Evolutionary conservation across 2,797 vertebrate genomes (phyloP), one percentile per base, ranked within the genome.

Genomic region (Botia almorhae): DNA sequence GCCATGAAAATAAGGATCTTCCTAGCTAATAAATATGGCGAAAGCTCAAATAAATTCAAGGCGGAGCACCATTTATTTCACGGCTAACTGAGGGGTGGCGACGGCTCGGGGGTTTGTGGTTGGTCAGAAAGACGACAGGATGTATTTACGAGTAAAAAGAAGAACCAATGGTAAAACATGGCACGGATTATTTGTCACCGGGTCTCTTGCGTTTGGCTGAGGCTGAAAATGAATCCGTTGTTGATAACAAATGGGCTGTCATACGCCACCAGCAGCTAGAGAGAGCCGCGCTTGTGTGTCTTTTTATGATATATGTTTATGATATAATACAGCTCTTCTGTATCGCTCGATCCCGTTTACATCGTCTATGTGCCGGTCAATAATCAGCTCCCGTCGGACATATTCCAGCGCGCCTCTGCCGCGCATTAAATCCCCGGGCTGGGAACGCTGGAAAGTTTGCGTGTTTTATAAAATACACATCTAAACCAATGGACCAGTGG

Each of bases 381-480:
- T 85, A 77, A 75, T 76, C 84, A 82, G 75, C 75, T 68, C 78
- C 70, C 61, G 73, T 81, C 83, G 70, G 43, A 58, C 81, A 79
- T 75, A 58, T 81, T 73, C 58, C 50, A 33, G 26, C 81, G 78
- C 69, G 74, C 71, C 81, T 86, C 81, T 83, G 51, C 46, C 60
- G 65, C 74, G 74, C 61, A 77, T 82, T 85, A 75, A 53, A 51
- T 80, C 83, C 74, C 69, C 26, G 26, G 48, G 61, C 36, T 65
- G 48, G 58, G 60, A 81, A 72, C 83, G 0, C 19, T 48, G 48
- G 69, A 36, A 75, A 81, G 76, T 68, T 85, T 74, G 81, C 74
- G 81, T 69, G 79, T 84, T 84, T 88, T 87, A 90, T 87, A 82
- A 86, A 91, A 90, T 71, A 82, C 80, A 85, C 83, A 81, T 87